These are phyloP conservation scores for Dendrolimus kikuchii DNA, from an alignment of 1,140 invertebrate genomes.

Conservation along the genomic window DNA sequence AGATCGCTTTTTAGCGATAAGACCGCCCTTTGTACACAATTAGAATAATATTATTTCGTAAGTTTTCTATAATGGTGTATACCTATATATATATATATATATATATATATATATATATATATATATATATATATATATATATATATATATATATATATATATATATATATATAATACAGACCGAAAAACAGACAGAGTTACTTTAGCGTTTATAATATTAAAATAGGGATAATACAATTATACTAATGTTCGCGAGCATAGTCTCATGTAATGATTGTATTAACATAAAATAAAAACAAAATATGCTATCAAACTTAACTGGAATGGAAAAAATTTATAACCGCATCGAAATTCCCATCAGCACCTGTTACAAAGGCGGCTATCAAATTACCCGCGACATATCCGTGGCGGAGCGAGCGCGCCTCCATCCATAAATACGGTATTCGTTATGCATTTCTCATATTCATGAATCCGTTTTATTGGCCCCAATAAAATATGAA, in stretches of 20 bases:
- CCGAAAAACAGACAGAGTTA: too few relatives aligned
- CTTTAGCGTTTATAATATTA: too few relatives aligned
- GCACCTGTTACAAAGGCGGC: conserved; percentile 69
- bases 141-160: too few relatives aligned
- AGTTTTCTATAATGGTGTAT: too few relatives aligned
- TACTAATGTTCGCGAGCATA: not conserved
- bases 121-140: too few relatives aligned
- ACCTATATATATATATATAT: too few relatives aligned
- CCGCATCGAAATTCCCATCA: conserved; percentile 60
- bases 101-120: too few relatives aligned
- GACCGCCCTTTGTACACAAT: too few relatives aligned
- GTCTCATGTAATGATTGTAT: not conserved
- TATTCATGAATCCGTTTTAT: conserved; percentile 74
- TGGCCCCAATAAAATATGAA: conserved; percentile 75
- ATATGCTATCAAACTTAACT: conserved; percentile 33
- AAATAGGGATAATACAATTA: too few relatives aligned
- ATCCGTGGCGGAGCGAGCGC: conserved; percentile 52
- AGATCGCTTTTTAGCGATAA: too few relatives aligned
- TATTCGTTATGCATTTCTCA: conserved; percentile 72
- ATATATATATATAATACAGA: too few relatives aligned
- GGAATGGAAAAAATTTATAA: conserved; percentile 42
- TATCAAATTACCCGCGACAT: conserved; percentile 69
- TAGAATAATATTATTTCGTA: too few relatives aligned
- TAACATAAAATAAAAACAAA: conserved; percentile 26
- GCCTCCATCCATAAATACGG: conserved; percentile 67